These are phyloP conservation scores for Diarsia mendica DNA, from an alignment of 2,888 invertebrate species.

Conservation along the genomic window DNA sequence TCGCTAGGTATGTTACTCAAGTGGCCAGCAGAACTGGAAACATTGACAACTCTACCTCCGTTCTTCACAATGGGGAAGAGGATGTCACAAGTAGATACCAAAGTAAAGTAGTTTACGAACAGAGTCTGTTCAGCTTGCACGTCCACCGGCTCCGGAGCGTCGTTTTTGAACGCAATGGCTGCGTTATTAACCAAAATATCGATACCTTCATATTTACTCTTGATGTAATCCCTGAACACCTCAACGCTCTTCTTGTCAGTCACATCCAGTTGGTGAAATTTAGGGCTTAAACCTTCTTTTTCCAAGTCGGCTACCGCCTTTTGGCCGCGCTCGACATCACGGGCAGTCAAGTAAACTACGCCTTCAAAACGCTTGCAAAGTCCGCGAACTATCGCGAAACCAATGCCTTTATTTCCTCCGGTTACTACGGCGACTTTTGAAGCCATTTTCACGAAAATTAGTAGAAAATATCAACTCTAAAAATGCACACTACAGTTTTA, in stretches of 20 bases:
- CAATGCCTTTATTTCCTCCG: constrained; percentile 93
- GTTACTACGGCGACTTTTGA: constrained; percentile 90
- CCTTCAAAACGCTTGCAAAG: constrained; percentile 93
- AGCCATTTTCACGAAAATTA: constrained; percentile 67
- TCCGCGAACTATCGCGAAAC: constrained; percentile 92
- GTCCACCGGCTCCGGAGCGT: constrained; percentile 91
- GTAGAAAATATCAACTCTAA: neutral
- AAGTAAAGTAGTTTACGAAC: constrained; percentile 92
- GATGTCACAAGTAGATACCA: constrained; percentile 91
- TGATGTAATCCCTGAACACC: constrained; percentile 90
- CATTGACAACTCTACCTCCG: constrained; percentile 93
- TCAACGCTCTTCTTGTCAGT: constrained; percentile 90
- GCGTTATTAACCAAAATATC: constrained; percentile 95
- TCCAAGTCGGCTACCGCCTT: constrained; percentile 91
- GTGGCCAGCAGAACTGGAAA: constrained; percentile 92
- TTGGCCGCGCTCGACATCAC: constrained; percentile 90
- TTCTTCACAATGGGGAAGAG: constrained; percentile 93
- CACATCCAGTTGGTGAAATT: constrained; percentile 93
- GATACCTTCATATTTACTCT: constrained; percentile 91
- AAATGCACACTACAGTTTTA: neutral
- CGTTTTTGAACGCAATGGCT: constrained; percentile 92
- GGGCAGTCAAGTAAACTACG: constrained; percentile 92
- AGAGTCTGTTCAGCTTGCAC: constrained; percentile 93
- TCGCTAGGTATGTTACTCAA: constrained; percentile 90
- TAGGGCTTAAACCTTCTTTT: constrained; percentile 88